A percentile compares a stretch with the other conserved stretches of the same genome.
These are phyloP conservation scores for Uropsilus gracilis DNA, from an alignment of 2,113 vertebrate genomes.

Conservation along the genomic window DNA sequence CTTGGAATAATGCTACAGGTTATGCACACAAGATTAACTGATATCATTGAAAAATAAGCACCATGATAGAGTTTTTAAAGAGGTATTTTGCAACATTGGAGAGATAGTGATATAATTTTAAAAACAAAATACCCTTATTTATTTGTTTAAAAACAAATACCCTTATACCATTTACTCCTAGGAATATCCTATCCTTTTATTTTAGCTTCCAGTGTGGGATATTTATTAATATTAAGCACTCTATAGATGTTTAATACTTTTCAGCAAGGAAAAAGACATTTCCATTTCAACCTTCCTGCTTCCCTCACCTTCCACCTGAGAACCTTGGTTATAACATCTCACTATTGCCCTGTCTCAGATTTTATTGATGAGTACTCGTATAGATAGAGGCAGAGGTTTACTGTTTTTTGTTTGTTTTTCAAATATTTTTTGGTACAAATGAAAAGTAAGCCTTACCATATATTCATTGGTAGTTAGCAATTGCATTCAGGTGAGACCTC, in stretches of 20 bases:
- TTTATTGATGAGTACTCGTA: background rate
- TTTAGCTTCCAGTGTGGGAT: background rate
- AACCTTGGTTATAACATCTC: background rate
- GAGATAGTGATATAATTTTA: background rate
- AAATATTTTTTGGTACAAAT: background rate
- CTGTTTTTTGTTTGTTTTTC: background rate
- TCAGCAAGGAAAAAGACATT: conserved; percentile 6
- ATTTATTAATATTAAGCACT: background rate
- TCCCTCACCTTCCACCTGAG: background rate
- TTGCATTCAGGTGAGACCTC: background rate
- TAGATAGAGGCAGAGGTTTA: background rate
- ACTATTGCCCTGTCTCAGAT: background rate
- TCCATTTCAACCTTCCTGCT: background rate
- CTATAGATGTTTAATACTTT: background rate
- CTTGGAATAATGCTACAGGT: background rate
- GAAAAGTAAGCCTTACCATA: background rate
- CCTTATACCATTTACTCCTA: background rate
- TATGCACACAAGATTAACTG: background rate
- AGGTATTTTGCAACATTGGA: background rate
- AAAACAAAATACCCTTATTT: background rate
- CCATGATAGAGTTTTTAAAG: background rate
- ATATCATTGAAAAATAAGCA: background rate
- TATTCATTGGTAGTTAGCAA: background rate
- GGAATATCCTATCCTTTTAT: background rate
- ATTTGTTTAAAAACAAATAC: background rate